These are phyloP conservation scores for Danio jaintianensis DNA, from an alignment of 2,797 vertebrate species.

Conservation along the genomic window DNA sequence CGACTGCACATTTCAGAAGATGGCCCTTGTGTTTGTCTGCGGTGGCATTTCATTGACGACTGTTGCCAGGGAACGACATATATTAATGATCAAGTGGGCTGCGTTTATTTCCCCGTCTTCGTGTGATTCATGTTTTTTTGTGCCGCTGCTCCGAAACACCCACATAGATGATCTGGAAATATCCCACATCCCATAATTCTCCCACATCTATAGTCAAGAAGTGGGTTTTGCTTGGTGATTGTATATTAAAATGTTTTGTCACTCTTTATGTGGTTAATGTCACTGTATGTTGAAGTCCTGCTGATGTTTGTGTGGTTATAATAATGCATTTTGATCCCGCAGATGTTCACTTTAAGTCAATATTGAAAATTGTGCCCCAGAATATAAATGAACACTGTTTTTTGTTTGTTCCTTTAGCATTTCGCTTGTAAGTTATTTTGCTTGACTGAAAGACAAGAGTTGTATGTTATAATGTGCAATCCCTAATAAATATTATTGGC, in stretches of 20 bases:
- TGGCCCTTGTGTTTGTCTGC: slow-evolving; percentile 23
- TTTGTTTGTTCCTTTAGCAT: neutral
- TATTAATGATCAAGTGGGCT: slow-evolving; percentile 55
- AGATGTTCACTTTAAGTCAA: neutral
- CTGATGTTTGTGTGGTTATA: neutral
- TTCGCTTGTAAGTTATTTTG: slow-evolving; percentile 8
- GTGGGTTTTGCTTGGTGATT: neutral
- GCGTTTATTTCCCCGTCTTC: slow-evolving; percentile 15
- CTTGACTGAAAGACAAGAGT: slow-evolving; percentile 28
- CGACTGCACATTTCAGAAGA: slow-evolving; percentile 19
- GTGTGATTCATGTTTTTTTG: slow-evolving; percentile 42
- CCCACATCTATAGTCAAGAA: neutral
- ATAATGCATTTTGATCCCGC: neutral
- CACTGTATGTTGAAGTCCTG: neutral
- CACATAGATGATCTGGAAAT: slow-evolving; percentile 42
- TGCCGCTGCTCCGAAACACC: slow-evolving; percentile 20
- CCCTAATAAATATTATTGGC: slow-evolving; percentile 41
- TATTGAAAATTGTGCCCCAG: neutral
- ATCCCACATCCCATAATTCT: neutral
- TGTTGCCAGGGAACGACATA: slow-evolving; percentile 59
- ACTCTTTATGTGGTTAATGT: neutral
- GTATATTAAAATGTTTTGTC: neutral
- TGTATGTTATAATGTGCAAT: slow-evolving; percentile 28
- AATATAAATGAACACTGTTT: neutral
- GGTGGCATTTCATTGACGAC: slow-evolving; percentile 36